Percentiles rank a stretch among this genome's conserved stretches.
Conservation (phyloP, 1,140 invertebrate genomes). For the Geopemphigus sp. region DNA sequence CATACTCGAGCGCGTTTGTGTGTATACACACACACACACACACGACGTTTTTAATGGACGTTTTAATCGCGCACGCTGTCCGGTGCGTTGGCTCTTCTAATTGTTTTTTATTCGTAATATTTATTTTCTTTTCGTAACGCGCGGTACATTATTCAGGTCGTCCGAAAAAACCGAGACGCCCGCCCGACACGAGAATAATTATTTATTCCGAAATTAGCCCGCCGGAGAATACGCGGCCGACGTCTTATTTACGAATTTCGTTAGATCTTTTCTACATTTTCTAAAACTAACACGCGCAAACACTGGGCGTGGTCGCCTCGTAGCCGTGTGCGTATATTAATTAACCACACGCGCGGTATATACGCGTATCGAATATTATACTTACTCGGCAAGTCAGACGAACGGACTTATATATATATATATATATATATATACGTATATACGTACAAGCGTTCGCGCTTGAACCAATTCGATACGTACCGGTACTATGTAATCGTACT, state of each 20-base stretch:
- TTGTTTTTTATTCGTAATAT: constrained; percentile 23
- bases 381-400: too few relatives aligned
- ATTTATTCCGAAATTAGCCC: constrained; percentile 29
- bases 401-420: too few relatives aligned
- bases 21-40: too few relatives aligned
- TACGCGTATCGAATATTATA: neutral
- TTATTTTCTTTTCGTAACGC: neutral
- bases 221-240: neutral
- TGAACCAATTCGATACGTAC: neutral
- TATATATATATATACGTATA: too few relatives aligned
- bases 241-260: constrained; percentile 39
- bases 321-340: constrained; percentile 3
- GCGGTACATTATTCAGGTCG: neutral
- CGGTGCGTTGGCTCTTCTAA: constrained; percentile 25
- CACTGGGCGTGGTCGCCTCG: constrained; percentile 3
- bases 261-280: neutral
- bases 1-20: too few relatives aligned
- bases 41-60: neutral
- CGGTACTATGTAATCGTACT: too few relatives aligned
- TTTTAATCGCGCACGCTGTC: neutral
- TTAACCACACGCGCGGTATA: constrained; percentile 1
- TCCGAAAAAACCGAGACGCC: neutral
- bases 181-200: constrained; percentile 19
- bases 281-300: constrained; percentile 6
- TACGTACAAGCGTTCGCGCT: too few relatives aligned